These are phyloP conservation scores for Metalampra italica DNA, from an alignment of 2,888 invertebrate genomes.

Conservation along the genomic window DNA sequence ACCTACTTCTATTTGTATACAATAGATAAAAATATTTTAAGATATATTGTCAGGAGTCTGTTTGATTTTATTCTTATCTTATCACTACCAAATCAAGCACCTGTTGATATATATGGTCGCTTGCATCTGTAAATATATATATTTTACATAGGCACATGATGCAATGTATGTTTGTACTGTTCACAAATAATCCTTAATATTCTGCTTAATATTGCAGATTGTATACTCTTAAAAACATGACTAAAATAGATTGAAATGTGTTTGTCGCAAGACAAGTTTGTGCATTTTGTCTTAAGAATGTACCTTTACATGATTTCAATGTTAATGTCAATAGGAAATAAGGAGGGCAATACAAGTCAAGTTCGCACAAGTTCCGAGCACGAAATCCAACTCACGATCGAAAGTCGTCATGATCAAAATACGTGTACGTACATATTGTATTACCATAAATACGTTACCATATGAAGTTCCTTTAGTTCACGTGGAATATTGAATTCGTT, in stretches of 20 bases:
- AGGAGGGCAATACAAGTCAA: background rate
- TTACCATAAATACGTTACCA: conserved; percentile 68
- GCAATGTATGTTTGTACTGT: no score
- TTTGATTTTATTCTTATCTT: conserved; percentile 4
- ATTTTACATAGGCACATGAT: no score
- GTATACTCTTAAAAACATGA: no score
- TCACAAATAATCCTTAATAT: no score
- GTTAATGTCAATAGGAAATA: background rate
- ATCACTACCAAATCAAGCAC: background rate
- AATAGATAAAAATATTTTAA: conserved; percentile 7
- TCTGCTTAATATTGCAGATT: no score
- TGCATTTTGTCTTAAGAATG: no score
- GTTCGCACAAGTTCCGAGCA: conserved; percentile 42
- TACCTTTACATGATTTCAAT: no score
- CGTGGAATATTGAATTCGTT: conserved; percentile 66
- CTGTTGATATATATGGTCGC: background rate
- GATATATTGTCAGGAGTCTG: conserved; percentile 2
- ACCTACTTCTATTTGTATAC: conserved; percentile 12
- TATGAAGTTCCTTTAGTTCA: conserved; percentile 67
- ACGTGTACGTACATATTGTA: conserved; percentile 54
- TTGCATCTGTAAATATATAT: background rate
- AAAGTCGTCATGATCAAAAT: conserved; percentile 62
- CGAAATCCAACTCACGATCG: conserved; percentile 69
- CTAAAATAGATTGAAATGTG: no score
- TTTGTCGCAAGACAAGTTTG: no score